A percentile compares a stretch with the other conserved stretches of the same genome.
Evolutionary conservation across 2,888 invertebrate genomes (phyloP).

Genomic region (Ophion costatus): DNA sequence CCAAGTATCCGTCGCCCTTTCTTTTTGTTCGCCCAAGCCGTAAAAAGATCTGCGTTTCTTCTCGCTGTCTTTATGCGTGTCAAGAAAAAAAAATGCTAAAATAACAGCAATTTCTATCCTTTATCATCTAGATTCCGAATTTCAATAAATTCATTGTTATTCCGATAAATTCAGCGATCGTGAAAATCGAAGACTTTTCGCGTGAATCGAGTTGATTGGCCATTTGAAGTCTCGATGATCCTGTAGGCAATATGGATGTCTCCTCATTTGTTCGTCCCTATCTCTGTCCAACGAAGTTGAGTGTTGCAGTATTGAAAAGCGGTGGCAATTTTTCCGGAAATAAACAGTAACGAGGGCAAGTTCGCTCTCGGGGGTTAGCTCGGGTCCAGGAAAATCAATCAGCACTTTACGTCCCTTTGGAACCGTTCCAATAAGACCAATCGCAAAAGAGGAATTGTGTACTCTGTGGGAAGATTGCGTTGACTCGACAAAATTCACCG

Average conservation of each 20-base stretch:
- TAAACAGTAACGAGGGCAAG: background rate
- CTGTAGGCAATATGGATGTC: too few relatives aligned
- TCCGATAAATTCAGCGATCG: too few relatives aligned
- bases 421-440: constrained; percentile 43
- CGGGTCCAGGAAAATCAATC: constrained; percentile 33
- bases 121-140: too few relatives aligned
- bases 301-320: background rate
- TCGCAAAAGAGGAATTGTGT: background rate
- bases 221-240: too few relatives aligned
- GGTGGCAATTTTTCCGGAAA: background rate
- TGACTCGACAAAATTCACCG: constrained; percentile 47
- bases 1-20: background rate
- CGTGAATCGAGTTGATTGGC: too few relatives aligned
- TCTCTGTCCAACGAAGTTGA: too few relatives aligned
- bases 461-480: background rate
- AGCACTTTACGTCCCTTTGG: constrained; percentile 34
- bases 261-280: too few relatives aligned
- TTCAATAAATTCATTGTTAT: too few relatives aligned
- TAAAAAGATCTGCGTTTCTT: constrained; percentile 5
- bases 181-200: too few relatives aligned
- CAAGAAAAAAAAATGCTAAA: background rate
- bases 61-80: background rate
- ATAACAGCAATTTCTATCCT: background rate
- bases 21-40: background rate
- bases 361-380: constrained; percentile 23